Percentiles rank a stretch among this genome's conserved stretches.
These are phyloP conservation scores for Alosa sapidissima DNA, from an alignment of 2,797 vertebrate genomes.

Conservation along the genomic window DNA sequence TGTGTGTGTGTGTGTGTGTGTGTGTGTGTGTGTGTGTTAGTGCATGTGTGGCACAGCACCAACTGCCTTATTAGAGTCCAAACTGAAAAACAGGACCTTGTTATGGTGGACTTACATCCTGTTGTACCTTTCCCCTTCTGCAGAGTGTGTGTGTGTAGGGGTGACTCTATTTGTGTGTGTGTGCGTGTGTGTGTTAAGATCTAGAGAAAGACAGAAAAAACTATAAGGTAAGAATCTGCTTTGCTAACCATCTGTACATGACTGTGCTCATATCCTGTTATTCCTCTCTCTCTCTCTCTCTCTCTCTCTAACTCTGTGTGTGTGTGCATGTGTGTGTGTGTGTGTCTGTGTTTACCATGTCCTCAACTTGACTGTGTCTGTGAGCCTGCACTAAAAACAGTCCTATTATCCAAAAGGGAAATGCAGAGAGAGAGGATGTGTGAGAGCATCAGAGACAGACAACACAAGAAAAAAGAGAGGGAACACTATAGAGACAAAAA, in stretches of 20 bases:
- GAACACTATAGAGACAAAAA: not conserved
- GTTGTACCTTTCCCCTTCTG: not conserved
- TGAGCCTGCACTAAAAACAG: not conserved
- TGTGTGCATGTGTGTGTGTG: not conserved
- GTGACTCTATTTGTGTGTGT: not conserved
- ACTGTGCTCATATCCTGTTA: slow-evolving; percentile 7
- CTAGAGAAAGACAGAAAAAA: slow-evolving; percentile 4
- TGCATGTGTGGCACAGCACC: not conserved
- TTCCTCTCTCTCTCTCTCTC: not conserved
- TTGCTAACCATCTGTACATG: slow-evolving; percentile 1
- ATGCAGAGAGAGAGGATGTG: not conserved
- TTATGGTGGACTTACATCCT: not conserved
- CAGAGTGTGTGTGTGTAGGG: not conserved
- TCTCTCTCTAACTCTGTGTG: not conserved
- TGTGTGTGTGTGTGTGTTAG: too few species aligned
- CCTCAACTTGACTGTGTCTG: not conserved
- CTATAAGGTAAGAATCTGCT: not conserved
- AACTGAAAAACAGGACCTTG: not conserved
- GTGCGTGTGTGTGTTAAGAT: not conserved
- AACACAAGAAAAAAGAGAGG: not conserved
- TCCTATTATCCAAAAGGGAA: not conserved
- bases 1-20: too few species aligned
- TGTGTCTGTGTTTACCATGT: not conserved
- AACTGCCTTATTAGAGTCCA: not conserved
- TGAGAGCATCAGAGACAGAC: not conserved